Conservation (phyloP, 2,888 invertebrate genomes). For the Cotesia congregata region DNA sequence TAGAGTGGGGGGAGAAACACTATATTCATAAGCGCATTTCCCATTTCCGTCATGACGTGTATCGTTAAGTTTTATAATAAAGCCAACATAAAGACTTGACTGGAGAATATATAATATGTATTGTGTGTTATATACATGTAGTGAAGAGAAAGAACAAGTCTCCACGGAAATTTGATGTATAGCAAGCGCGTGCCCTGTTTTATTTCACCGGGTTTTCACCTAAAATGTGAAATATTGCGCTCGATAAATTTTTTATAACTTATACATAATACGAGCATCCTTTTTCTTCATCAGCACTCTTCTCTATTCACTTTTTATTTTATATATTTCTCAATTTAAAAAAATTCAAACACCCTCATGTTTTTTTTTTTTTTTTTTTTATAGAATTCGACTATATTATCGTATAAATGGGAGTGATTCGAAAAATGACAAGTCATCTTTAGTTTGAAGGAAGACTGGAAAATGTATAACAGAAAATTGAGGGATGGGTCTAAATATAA, state of each 20-base stretch:
- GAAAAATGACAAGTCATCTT: no score
- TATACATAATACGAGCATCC: slow-evolving; percentile 38
- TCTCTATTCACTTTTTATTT: background rate
- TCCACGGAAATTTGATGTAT: slow-evolving; percentile 64
- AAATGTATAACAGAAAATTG: no score
- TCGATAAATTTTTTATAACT: slow-evolving; percentile 68
- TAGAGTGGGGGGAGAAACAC: slow-evolving; percentile 50
- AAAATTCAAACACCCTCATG: no score
- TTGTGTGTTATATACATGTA: no score
- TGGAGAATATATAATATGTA: slow-evolving; percentile 45
- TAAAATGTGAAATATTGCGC: slow-evolving; percentile 69
- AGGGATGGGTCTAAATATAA: no score
- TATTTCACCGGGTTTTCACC: slow-evolving; percentile 54
- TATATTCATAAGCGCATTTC: slow-evolving; percentile 66
- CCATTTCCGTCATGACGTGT: slow-evolving; percentile 67
- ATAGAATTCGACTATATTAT: no score
- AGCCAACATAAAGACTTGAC: slow-evolving; percentile 47
- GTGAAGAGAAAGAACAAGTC: slow-evolving; percentile 45
- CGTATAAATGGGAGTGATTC: no score
- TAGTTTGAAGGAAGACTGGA: no score
- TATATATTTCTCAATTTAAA: background rate
- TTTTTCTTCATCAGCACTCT: slow-evolving; percentile 25
- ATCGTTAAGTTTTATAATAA: slow-evolving; percentile 70
- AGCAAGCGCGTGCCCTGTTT: slow-evolving; percentile 68
- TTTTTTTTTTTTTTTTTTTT: no score